These are phyloP conservation scores for Tethya wilhelma DNA, from an alignment of 37 sponge, comb jelly and placozoan species.

Conservation along the genomic window DNA sequence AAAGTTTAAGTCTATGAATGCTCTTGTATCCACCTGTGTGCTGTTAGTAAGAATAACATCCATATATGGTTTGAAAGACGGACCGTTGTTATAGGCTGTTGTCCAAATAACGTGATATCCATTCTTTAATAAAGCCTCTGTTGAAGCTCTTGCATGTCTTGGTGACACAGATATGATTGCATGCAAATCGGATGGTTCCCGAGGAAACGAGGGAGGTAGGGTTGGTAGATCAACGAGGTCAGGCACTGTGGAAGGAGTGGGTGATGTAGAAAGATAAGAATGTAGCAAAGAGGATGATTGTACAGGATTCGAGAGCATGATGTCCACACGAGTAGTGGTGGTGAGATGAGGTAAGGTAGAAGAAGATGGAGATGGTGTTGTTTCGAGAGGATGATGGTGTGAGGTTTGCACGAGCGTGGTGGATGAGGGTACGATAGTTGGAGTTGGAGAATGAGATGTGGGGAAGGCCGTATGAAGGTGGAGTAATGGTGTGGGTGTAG, in stretches of 20 bases:
- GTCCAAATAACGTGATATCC: conserved; percentile 39
- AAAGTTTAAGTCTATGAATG: conserved; percentile 12
- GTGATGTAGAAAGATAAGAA: neutral
- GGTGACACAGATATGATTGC: conserved; percentile 8
- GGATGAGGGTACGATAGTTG: neutral
- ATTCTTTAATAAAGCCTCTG: neutral
- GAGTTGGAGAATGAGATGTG: neutral
- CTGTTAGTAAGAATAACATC: conserved; percentile 50
- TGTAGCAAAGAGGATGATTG: too few species aligned
- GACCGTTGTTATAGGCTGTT: conserved; percentile 18
- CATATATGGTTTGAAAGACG: neutral
- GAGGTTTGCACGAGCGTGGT: too few species aligned
- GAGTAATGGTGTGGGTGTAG: too few species aligned
- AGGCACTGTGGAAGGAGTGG: conserved; percentile 3
- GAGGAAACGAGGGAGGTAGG: neutral
- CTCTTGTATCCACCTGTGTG: conserved; percentile 12
- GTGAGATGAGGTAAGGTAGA: too few species aligned
- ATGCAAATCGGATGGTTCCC: neutral
- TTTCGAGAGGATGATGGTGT: too few species aligned
- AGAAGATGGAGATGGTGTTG: too few species aligned
- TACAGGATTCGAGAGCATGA: too few species aligned
- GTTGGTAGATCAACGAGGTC: neutral
- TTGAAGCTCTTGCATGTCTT: neutral
- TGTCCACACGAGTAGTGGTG: too few species aligned
- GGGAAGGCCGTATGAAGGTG: neutral